Base-by-base conservation (phyloP, 2,888 invertebrate genomes). In the Holacanthella duospinosa region DNA sequence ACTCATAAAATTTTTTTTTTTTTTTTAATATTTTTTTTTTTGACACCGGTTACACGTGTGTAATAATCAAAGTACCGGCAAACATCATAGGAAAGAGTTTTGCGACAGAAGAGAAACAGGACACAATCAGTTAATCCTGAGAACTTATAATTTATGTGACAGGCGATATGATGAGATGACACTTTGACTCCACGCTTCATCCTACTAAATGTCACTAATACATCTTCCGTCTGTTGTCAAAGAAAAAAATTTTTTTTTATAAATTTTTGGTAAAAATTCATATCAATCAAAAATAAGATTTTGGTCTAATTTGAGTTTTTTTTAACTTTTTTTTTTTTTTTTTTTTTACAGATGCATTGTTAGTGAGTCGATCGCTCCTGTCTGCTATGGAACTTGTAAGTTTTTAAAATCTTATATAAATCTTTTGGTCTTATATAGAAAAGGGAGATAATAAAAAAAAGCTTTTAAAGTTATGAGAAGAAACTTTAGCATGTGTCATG, bases 341-440 rank as follows among this genome's bases (percentile, higher is more conserved):
- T 9, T n/a, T 21, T 21, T 9, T 48, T 48, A 16, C 48, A 48
- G 48, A 48, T 16, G 48, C 48, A 48, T 48, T 48, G 48, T 48
- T 48, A 48, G 48, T 21, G 16, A 21, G 48, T 48, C 48, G 48
- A n/a, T 16, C 48, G 4, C 48, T 48, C 21, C 48, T 48, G 16
- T 48, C 48, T 48, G 48, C 48, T 4, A 48, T 48, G 48, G 48
- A 48, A 48, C 48, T 48, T 21, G 48, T 48, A 48, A 48, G 48
- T 48, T 48, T 48, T 9, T 48, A 9, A 48, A 48, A 16, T 48
- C n/a, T 48, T 48, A n/a, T n/a, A 48, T 48, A 9, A n/a, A 48
- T 48, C 48, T 48, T 48, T 48, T 36, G 16, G 6, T 16, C 48
- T 48, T 21, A n/a, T n/a, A 36, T 36, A 6, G 9, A 6, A 36